Conservation (phyloP, 64 coral and sea anemone genomes). For the Montipora efflorescens region DNA sequence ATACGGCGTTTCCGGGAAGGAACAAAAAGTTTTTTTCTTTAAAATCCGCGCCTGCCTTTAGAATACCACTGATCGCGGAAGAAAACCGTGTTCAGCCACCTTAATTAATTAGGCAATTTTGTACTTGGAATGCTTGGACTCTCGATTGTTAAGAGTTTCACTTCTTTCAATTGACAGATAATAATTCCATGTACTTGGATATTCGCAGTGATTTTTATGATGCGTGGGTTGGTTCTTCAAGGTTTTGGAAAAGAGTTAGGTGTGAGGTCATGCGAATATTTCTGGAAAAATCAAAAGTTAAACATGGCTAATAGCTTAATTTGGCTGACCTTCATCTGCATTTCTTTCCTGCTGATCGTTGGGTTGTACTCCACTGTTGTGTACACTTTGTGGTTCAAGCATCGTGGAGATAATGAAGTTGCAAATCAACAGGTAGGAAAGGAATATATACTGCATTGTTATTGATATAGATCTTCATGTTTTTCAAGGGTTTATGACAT, state of each 20-base stretch:
- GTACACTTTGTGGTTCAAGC: slow-evolving; percentile 44
- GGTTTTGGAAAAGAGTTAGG: not conserved
- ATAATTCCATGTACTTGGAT: not conserved
- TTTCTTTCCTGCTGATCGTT: slow-evolving; percentile 13
- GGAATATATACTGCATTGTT: no score
- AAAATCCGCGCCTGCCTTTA: no score
- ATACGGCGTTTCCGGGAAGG: no score
- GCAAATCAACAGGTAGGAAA: not conserved
- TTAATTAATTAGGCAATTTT: no score
- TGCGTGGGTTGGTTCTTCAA: not conserved
- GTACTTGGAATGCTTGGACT: no score
- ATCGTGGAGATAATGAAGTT: not conserved
- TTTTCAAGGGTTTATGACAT: no score
- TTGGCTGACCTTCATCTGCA: not conserved
- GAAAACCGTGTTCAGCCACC: no score
- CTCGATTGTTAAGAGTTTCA: no score
- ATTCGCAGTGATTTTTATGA: not conserved
- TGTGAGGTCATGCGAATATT: not conserved
- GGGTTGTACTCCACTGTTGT: slow-evolving; percentile 38
- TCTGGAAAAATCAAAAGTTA: not conserved
- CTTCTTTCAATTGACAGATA: not conserved
- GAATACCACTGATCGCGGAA: no score
- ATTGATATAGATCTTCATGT: no score
- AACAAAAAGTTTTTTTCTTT: no score
- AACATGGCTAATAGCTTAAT: not conserved